Base-by-base conservation (phyloP, 2,888 invertebrate species). In the Cephus spinipes region DNA sequence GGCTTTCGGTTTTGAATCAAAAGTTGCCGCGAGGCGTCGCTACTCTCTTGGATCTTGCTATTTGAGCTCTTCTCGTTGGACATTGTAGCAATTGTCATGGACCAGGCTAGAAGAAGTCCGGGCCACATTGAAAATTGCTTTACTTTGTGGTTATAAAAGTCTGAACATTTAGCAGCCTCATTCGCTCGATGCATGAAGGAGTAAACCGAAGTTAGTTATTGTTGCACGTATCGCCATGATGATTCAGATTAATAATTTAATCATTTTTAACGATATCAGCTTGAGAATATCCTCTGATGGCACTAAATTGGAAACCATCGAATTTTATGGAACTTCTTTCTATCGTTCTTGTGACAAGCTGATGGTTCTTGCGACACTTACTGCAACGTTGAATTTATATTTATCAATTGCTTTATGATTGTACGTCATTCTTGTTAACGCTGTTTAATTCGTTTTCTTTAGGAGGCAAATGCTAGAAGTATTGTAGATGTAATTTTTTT, bases 141-240 rank as follows among this genome's bases (percentile, higher is more conserved):
- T 82, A 73, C 55, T 77, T 79, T 83, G 77, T 83, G 80, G 81
- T 85, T 83, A 79, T 81, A 82, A 82, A 82, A 83, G 80, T 80
- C 23, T 83, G 79, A 78, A 85, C 82, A 84, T 82, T 83, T 83
- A 85, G 84, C 88, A 89, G 89, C 87, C 87, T 88, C 84, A 87
- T 89, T 87, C 85, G 88, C 87, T 89, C 88, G 79, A 78, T 87
- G 86, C 85, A 86, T 78, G 81, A 78, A 77, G 75, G 73, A 33
- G 73, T 80, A 3, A 71, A 55, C 23, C 23, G 23, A 23, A 55
- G 0, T 55, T 55, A 55, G 23, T 55, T 55, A 55, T 55, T 23
- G 9, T 55, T 55, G 55, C 55, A 55, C 55, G 55, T 55, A 23
- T 55, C 23, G 23, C 55, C 55, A 55, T 9, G 23, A 55, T 23